Evolutionary conservation across 2,888 invertebrate species (phyloP), one percentile per base, ranked within the genome.

Genomic region (Oscheius sp.): DNA sequence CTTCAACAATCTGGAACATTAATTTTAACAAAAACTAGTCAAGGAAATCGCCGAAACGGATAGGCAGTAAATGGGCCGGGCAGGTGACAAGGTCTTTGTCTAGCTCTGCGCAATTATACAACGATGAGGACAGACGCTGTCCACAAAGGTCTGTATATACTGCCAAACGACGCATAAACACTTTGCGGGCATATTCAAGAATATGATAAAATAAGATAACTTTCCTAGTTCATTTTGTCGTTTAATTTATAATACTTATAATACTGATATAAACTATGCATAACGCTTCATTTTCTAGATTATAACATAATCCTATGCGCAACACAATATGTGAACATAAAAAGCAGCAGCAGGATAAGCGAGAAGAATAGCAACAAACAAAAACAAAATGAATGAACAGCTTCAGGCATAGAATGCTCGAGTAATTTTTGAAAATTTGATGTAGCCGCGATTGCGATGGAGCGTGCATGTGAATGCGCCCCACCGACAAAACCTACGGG

Each of bases 1-100:
- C 43, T 35, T 21, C 61, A 61, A 43, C 43, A 41, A 43, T 61
- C 61, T 61, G 61, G 45, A 61, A 61, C 41, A 25, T 41, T 21
- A 45, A 21, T 41, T 23, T 43, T 61, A 61, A 61, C n/a, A 43
- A 61, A 43, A 61, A 23, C 18, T 12, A 43, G 43, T 12, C 58
- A 41, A 43, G 23, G 5, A 21, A 61, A 23, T 35, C 35, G 45
- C 23, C 41, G 61, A 41, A 61, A 61, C 43, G 43, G 61, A 61
- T 61, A 5, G 27, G 52, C 66, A 49, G 41, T 66, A 66, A 66
- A 49, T 52, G 52, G 49, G n/a, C 61, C 49, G 21, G 41, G 66
- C 66, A 66, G 66, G 66, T 66, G 66, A 66, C 66, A 52, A 66
- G 52, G 66, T 43, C 66, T 52, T 66, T 66, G 66, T 66, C 66